Evolutionary conservation across 2,888 invertebrate genomes (phyloP).

Genomic region (Xiphydria camelus): DNA sequence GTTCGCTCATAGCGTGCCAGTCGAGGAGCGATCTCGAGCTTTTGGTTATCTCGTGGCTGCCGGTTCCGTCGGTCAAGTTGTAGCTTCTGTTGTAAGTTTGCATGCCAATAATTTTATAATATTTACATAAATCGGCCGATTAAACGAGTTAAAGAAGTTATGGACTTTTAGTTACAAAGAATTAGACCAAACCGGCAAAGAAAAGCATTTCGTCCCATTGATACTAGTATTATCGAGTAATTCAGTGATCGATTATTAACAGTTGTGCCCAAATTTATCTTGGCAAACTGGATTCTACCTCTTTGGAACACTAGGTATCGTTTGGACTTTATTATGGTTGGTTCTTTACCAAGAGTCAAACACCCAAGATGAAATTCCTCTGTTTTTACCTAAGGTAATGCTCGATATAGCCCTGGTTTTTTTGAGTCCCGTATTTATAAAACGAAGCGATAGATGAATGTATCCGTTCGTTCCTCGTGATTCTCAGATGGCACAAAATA

Average conservation of each 20-base stretch:
- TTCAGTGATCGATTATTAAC: slow-evolving; percentile 28
- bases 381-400: slow-evolving; percentile 64
- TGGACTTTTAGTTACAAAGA: too few species aligned
- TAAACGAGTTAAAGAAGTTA: too few species aligned
- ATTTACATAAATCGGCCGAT: too few species aligned
- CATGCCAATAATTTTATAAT: too few species aligned
- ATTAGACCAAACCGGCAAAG: too few species aligned
- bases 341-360: slow-evolving; percentile 65
- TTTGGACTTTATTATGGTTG: slow-evolving; percentile 70
- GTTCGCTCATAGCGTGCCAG: slow-evolving; percentile 72
- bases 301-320: slow-evolving; percentile 69
- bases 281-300: slow-evolving; percentile 72
- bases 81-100: slow-evolving; percentile 69
- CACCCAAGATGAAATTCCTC: slow-evolving; percentile 62
- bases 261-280: slow-evolving; percentile 69
- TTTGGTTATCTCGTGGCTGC: slow-evolving; percentile 74
- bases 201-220: too few species aligned
- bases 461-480: too few species aligned
- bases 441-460: too few species aligned
- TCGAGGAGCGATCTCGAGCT: slow-evolving; percentile 72
- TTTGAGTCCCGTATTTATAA: slow-evolving; percentile 7
- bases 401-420: too few species aligned
- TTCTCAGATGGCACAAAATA: slow-evolving; percentile 59
- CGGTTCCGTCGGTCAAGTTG: slow-evolving; percentile 76
- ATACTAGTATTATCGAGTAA: too few species aligned